phyloP scores from a whole-genome alignment of 2,113 vertebrate species.

The Erythrocercus mccallii region DNA sequence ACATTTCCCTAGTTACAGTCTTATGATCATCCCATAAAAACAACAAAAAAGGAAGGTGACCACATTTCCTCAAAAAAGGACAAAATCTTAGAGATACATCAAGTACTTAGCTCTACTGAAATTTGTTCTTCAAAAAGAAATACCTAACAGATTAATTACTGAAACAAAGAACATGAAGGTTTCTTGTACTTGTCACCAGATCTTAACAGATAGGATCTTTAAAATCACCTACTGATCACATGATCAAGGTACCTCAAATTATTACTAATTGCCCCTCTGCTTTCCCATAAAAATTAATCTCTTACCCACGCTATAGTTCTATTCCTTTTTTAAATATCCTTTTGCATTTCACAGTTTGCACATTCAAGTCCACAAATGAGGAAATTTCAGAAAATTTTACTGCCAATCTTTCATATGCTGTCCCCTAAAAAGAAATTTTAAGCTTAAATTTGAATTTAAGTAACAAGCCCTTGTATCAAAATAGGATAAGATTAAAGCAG shows the following conservation, averaged over 20 bases:
- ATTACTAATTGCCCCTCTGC: neutral
- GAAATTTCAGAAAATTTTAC: neutral
- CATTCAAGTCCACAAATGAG: neutral
- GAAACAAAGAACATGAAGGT: neutral
- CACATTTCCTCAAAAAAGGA: neutral
- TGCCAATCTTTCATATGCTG: neutral
- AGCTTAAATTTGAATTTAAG: neutral
- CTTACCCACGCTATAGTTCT: neutral
- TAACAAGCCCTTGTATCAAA: neutral
- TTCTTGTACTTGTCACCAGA: neutral
- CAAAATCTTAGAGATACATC: neutral
- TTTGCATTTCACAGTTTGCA: neutral
- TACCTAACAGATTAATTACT: neutral
- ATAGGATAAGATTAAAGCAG: neutral
- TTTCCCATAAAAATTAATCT: neutral
- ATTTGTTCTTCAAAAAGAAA: neutral
- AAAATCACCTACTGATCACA: neutral
- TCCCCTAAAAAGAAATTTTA: neutral
- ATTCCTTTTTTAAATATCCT: neutral
- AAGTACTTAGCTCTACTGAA: neutral
- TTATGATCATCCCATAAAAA: neutral
- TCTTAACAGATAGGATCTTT: neutral
- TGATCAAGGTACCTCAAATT: neutral
- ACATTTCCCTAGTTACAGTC: neutral
- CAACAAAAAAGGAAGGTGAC: neutral